Base-by-base conservation (phyloP, 2,888 invertebrate species). In the Boloria euphrosyne region DNA sequence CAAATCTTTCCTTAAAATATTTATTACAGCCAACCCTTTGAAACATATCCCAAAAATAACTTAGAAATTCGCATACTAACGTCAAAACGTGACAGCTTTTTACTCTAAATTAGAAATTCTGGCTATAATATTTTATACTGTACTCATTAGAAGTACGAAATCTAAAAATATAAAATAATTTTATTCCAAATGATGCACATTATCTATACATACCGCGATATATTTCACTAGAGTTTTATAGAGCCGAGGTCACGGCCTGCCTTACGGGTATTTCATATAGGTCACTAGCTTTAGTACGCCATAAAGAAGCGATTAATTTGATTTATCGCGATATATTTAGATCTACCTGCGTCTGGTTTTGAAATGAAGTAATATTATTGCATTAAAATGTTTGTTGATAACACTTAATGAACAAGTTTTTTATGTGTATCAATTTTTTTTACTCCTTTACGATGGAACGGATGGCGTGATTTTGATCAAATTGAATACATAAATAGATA, bases 201-300 rank as follows among this genome's bases (percentile, higher is more conserved):
- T 51, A 59, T 58, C 22, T 55, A 62, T 63, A n/a, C 46, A n/a
- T 22, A 44, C 43, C 7, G 27, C 14, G 38, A 66, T 62, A 68
- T 58, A 67, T 69, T 65, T 61, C 54, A 50, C 31, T 18, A 49
- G 52, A 63, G 47, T 27, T 57, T 63, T 62, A 66, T 63, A 52
- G 63, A 64, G 73, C 73, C 67, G 70, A 74, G 76, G 74, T 77
- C 76, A 66, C 62, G 76, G 73, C 76, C 75, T 73, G 73, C 75
- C 70, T 73, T 72, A 74, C 67, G 65, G 65, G 64, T 66, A 71
- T 70, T 72, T 71, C 50, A 68, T 72, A 68, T 74, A 71, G 75
- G 75, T 74, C 74, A 74, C 47, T 65, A 68, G 70, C 70, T 75
- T 75, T 74, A 74, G 68, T 58, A 62, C 69, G 57, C 65, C 60